These are phyloP conservation scores for Tachystola acroxantha DNA, from an alignment of 2,888 invertebrate species.

Conservation along the genomic window DNA sequence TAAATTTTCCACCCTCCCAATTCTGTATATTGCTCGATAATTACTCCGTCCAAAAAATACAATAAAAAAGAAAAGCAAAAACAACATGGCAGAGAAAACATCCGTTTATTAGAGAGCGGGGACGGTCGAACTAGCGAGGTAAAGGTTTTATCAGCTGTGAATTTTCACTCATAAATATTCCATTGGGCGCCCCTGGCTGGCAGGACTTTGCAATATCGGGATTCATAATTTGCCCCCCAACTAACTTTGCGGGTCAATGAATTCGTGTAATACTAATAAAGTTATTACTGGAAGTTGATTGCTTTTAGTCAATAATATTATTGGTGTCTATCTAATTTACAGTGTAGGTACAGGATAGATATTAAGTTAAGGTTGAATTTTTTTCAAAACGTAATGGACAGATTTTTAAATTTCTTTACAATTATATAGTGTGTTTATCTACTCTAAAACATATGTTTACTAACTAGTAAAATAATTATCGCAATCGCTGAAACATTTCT, in stretches of 20 bases:
- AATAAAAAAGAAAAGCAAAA: not conserved
- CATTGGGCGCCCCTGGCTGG: conserved; percentile 40
- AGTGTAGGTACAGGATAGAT: no score
- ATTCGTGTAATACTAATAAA: conserved; percentile 44
- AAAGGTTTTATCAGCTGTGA: conserved; percentile 69
- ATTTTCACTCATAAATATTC: conserved; percentile 72
- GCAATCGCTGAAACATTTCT: no score
- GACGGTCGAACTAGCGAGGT: conserved; percentile 19
- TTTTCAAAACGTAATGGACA: no score
- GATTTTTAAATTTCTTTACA: no score
- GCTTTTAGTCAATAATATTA: not conserved
- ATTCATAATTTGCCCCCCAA: conserved; percentile 64
- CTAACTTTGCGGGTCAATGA: conserved; percentile 45
- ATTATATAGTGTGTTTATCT: no score
- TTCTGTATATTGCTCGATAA: no score
- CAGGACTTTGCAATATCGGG: conserved; percentile 53
- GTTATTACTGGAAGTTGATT: conserved; percentile 5
- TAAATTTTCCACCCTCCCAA: no score
- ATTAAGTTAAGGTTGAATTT: no score
- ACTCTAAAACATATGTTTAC: no score
- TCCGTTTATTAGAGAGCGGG: conserved; percentile 38
- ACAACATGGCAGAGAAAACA: conserved; percentile 22
- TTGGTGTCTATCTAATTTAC: no score
- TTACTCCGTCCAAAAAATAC: not conserved
- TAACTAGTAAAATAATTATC: no score